Percentiles rank a stretch among this genome's conserved stretches.
Evolutionary conservation across 2,888 invertebrate genomes (phyloP).

Genomic region (Melanostoma mellinum): DNA sequence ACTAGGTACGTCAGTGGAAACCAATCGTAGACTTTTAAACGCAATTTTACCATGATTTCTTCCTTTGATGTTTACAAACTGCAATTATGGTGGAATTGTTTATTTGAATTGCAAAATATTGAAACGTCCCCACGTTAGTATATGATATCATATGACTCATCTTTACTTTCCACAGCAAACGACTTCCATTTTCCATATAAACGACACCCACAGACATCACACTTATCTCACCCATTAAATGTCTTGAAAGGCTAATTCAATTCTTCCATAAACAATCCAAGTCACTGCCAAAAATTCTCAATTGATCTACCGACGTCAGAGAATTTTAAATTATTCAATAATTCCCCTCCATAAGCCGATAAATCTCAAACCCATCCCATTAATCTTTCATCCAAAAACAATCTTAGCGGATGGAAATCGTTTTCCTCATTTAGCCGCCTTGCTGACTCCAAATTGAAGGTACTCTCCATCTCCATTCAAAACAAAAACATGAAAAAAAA

Average conservation of each 20-base stretch:
- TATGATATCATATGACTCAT: no score
- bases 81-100: no score
- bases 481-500: background rate
- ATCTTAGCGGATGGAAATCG: conserved; percentile 25
- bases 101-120: no score
- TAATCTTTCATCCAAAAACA: conserved; percentile 30
- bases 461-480: background rate
- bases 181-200: conserved; percentile 14
- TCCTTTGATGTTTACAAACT: no score
- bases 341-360: background rate
- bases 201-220: background rate
- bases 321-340: conserved; percentile 30
- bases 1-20: no score
- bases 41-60: no score
- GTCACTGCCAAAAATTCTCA: conserved; percentile 20
- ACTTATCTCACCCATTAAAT: background rate
- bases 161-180: background rate
- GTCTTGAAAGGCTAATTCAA: background rate
- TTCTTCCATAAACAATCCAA: conserved; percentile 32
- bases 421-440: conserved; percentile 30
- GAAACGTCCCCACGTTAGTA: no score
- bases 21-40: no score
- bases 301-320: conserved; percentile 52
- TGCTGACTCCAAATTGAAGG: conserved; percentile 5
- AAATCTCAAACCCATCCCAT: conserved; percentile 28